phyloP scores from a whole-genome alignment of 1,140 invertebrate species.

The Leptinotarsa lineolata region DNA sequence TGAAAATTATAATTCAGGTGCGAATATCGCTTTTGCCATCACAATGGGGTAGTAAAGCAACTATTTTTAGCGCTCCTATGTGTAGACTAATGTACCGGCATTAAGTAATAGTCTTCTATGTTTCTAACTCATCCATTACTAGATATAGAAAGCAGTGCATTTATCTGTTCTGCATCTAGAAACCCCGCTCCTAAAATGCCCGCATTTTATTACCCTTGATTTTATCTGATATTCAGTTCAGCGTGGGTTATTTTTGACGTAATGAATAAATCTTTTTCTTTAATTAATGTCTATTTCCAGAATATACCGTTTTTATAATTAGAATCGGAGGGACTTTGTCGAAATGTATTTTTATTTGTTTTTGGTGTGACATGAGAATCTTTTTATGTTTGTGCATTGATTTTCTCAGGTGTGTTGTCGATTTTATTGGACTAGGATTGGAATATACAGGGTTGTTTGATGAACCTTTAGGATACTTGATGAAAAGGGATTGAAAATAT shows the following conservation, averaged over 20 bases:
- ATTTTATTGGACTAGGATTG: no score
- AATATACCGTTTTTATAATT: slow-evolving; percentile 43
- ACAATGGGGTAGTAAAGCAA: slow-evolving; percentile 34
- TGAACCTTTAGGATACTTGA: no score
- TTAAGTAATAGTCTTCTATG: slow-evolving; percentile 43
- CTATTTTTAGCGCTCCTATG: slow-evolving; percentile 40
- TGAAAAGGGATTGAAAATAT: no score
- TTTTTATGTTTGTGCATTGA: no score
- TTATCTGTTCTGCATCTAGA: slow-evolving; percentile 46
- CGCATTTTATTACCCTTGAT: slow-evolving; percentile 49
- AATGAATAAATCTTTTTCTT: slow-evolving; percentile 47
- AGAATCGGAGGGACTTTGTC: slow-evolving; percentile 23
- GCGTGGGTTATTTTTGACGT: slow-evolving; percentile 49
- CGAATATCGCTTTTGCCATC: slow-evolving; percentile 26
- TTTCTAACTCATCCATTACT: slow-evolving; percentile 42
- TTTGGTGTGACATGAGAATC: neutral
- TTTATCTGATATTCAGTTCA: slow-evolving; percentile 45
- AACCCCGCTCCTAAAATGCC: slow-evolving; percentile 46
- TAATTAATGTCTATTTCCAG: slow-evolving; percentile 48
- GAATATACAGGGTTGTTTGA: no score
- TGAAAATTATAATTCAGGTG: neutral
- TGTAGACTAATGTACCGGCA: slow-evolving; percentile 36
- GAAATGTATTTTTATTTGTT: slow-evolving; percentile 4
- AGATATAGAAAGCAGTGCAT: slow-evolving; percentile 41
- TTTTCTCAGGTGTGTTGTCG: no score